Base-by-base conservation (phyloP, 1,140 invertebrate species). In the Drosophila bipectinata region DNA sequence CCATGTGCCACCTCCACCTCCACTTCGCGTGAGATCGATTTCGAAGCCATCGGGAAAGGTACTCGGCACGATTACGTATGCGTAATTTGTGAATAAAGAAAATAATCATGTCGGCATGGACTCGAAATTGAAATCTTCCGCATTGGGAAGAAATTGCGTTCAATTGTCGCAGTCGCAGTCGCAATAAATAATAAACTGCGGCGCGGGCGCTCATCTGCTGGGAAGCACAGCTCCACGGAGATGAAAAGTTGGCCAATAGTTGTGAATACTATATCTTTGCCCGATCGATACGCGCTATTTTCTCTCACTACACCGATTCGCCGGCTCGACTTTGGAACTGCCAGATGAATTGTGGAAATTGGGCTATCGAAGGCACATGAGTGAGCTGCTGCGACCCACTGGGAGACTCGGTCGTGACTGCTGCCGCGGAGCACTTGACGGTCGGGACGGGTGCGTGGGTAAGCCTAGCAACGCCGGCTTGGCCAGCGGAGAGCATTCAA, bases 61-160 rank as follows among this genome's bases (percentile, higher is more conserved):
- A 28, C 57, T 28, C 44, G 26, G 12, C 30, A 28, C 41, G 51
- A 60, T 79, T 74, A 59, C 59, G 64, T 74, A 79, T 75, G 54
- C 41, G 49, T 60, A 39, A 55, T 75, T 79, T 78, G 12, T 79
- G 9, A 62, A 60, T 37, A 61, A 64, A 67, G 34, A 67, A 74
- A 67, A 75, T 52, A 57, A 49, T 51, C 32, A 51, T 48, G 26
- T 12, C 24, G 47, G 18, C 30, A 18, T 45, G 45, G 18, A 68
- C 39, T 54, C 12, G 21, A 61, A 54, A 66, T 54, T 62, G 37
- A 62, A 72, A 54, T 72, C 73, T 80, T 81, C 79, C 73, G 79
- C 47, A 77, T 81, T 68, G 28, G 39, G 69, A 14, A 62, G 57
- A 76, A 72, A 76, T 75, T 54, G 39, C 60, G 49, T 58, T 56